Base-by-base conservation (phyloP, 2,797 vertebrate species). In the Petrocephalus sullivani region DNA sequence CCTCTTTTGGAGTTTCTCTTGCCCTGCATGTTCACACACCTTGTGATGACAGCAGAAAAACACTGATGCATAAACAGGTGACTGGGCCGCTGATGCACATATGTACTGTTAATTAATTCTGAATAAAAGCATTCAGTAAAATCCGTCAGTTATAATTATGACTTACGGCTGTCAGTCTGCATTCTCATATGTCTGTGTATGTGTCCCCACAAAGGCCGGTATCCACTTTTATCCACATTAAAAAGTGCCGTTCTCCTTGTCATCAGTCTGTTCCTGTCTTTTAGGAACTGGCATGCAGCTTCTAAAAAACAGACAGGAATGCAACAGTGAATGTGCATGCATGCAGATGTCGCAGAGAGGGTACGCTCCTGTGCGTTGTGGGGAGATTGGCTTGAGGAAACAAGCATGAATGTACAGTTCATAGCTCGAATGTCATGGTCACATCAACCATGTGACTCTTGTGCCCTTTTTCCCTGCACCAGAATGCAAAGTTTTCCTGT, bases 101-200 rank as follows among this genome's bases (percentile, higher is more conserved):
- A 51, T 82, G 12, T 78, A 21, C 16, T 83, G 8, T 23, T 83
- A 83, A 49, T 51, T 49, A n/a, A 23, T 53, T 83, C 81, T 53
- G 81, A 53, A 83, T 82, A 82, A 51, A 46, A 51, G 46, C 37
- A 82, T 49, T 82, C n/a, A 53, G 41, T 87, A 82, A 75, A 75
- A 75, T 75, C 28, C 12, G 16, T 41, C 14, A 19, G 14, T 67
- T 33, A 37, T 33, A 6, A 19, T 41, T 41, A 28, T 28, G 4
- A 41, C 67, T 37, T 28, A 28, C 28, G 84, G 85, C 46, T 53
- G 78, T 87, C 67, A 33, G 23, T n/a, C 51, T 88, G 84, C 90
- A 33, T 89, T 87, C 91, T 91, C 91, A 54, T 90, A 87, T 87
- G 67, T 89, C 71, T 88, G 54, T 60, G 33, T 64, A 82, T 88